These are phyloP conservation scores for Julus scandinavius DNA, from an alignment of 2,888 invertebrate species.

Conservation along the genomic window DNA sequence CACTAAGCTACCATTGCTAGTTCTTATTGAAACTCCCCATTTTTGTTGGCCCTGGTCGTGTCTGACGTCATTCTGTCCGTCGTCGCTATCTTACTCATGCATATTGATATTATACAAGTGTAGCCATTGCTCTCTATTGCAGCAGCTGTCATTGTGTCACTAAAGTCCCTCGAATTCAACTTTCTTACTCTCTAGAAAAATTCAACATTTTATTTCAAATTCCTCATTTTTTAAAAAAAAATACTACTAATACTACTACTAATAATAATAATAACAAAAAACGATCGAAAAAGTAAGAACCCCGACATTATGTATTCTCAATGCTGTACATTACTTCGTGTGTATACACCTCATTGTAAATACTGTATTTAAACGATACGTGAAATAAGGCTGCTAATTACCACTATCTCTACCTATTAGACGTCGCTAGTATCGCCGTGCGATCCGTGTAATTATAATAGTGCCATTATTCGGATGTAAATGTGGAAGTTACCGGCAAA, in stretches of 20 bases:
- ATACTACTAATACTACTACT: not conserved
- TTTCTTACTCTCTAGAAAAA: conserved; percentile 18
- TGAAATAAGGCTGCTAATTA: conserved; percentile 1
- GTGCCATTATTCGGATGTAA: conserved; percentile 17
- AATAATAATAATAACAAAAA: too few relatives aligned
- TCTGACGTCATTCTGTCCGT: conserved; percentile 18
- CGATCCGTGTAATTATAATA: conserved; percentile 11
- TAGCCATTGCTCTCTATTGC: conserved; percentile 2
- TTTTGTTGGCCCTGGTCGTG: not conserved
- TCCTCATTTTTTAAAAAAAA: not conserved
- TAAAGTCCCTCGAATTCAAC: not conserved
- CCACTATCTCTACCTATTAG: not conserved
- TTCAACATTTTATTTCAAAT: not conserved
- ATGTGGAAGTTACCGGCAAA: not conserved
- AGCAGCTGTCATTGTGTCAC: not conserved
- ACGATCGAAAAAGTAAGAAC: not conserved
- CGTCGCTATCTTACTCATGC: not conserved
- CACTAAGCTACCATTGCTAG: too few relatives aligned
- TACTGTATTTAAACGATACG: conserved; percentile 2
- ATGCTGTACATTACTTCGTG: not conserved
- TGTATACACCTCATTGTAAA: not conserved
- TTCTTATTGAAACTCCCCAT: not conserved
- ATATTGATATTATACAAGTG: not conserved
- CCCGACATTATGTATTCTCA: not conserved
- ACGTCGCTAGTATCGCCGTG: conserved; percentile 18